phyloP scores from a whole-genome alignment of 2,113 vertebrate species.

The Channa argus region DNA sequence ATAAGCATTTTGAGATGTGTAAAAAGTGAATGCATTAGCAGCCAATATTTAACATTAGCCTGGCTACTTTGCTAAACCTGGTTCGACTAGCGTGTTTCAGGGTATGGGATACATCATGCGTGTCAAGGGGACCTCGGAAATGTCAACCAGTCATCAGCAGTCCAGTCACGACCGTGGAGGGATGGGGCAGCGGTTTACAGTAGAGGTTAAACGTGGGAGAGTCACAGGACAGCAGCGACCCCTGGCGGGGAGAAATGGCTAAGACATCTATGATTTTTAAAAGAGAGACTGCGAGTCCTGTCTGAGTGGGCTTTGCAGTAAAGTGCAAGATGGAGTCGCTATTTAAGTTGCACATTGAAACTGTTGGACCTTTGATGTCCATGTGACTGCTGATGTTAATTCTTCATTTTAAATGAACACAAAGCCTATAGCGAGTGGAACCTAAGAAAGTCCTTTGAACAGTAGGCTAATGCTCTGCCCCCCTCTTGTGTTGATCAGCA shows the following conservation, averaged over 20 bases:
- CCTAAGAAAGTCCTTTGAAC: too few species aligned
- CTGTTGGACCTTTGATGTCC: too few species aligned
- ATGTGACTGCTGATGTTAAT: too few species aligned
- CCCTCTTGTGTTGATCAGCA: conserved; percentile 26
- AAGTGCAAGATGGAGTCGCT: too few species aligned
- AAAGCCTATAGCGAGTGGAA: too few species aligned
- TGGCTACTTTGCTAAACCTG: not conserved
- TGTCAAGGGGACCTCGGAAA: conserved; percentile 49
- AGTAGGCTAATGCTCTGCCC: not conserved
- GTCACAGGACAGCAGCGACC: conserved; percentile 42
- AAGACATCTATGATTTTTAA: not conserved
- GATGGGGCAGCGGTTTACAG: conserved; percentile 48
- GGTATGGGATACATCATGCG: conserved; percentile 11
- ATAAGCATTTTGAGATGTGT: not conserved
- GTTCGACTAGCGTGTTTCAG: conserved; percentile 7
- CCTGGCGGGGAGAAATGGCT: not conserved
- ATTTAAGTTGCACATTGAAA: too few species aligned
- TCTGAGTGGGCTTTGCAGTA: not conserved
- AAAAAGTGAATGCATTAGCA: not conserved
- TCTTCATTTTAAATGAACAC: too few species aligned
- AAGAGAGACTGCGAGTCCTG: not conserved
- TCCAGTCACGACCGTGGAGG: conserved; percentile 60
- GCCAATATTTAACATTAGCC: not conserved
- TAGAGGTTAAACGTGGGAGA: not conserved
- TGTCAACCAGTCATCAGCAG: conserved; percentile 60